These are phyloP conservation scores for Eulimnadia texana DNA, from an alignment of 1,140 invertebrate species.

Conservation along the genomic window DNA sequence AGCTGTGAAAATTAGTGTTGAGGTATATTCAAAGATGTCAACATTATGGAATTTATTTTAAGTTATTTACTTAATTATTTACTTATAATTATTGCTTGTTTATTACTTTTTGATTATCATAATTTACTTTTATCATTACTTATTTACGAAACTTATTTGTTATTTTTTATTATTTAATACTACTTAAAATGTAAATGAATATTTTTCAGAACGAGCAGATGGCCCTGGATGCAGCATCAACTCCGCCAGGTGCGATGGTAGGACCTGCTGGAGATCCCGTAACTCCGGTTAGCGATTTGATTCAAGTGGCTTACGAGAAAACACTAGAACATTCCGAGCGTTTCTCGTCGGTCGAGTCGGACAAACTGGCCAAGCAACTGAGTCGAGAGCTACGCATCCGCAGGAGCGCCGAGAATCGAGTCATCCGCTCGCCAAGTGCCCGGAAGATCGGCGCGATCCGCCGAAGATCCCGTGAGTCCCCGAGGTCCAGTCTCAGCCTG, in stretches of 20 bases:
- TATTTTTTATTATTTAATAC: not conserved
- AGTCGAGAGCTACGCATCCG: slow-evolving; percentile 57
- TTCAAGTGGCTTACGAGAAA: slow-evolving; percentile 43
- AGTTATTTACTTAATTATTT: not conserved
- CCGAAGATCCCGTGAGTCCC: slow-evolving; percentile 43
- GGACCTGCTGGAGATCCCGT: too few species aligned
- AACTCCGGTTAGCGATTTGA: not conserved
- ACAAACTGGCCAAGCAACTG: slow-evolving; percentile 49
- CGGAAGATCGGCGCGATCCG: slow-evolving; percentile 58
- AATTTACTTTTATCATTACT: slow-evolving; percentile 8
- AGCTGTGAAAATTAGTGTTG: not conserved
- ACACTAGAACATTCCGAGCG: slow-evolving; percentile 48
- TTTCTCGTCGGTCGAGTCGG: slow-evolving; percentile 39
- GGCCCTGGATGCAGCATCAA: not conserved
- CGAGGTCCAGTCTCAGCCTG: not conserved
- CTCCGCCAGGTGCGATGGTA: not conserved
- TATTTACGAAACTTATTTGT: too few species aligned
- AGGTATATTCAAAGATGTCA: slow-evolving; percentile 2
- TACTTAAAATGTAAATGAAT: not conserved
- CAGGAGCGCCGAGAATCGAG: slow-evolving; percentile 44
- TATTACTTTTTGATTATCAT: not conserved
- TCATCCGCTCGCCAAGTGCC: slow-evolving; percentile 61
- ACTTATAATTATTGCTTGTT: not conserved
- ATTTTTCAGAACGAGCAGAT: not conserved
- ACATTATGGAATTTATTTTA: not conserved